Evolutionary conservation across 2,888 invertebrate genomes (phyloP).

Genomic region (Leistus spinibarbis): DNA sequence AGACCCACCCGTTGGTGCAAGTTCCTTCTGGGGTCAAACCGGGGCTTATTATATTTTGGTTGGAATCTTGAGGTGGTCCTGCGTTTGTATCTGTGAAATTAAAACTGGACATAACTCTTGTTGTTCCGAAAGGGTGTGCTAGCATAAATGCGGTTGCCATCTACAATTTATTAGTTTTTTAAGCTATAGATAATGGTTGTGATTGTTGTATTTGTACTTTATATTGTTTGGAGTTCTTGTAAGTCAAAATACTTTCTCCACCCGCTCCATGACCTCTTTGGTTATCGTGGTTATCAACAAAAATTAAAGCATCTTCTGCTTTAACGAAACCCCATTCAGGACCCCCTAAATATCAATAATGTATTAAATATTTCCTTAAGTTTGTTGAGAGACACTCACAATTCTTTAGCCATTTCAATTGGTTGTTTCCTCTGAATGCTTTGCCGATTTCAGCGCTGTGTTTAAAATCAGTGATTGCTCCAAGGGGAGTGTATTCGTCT

Average conservation of each 20-base stretch:
- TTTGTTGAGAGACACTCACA: no score
- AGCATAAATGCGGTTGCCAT: constrained; percentile 86
- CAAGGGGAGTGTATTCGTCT: constrained; percentile 56
- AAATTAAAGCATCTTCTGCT: constrained; percentile 66
- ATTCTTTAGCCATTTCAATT: constrained; percentile 67
- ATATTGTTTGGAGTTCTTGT: constrained; percentile 68
- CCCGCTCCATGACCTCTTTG: constrained; percentile 74
- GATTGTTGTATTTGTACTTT: constrained; percentile 51
- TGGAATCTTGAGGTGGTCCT: constrained; percentile 72
- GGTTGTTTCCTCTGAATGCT: constrained; percentile 65
- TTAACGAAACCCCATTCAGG: constrained; percentile 68
- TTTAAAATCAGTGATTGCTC: constrained; percentile 80
- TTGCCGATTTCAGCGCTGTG: constrained; percentile 63
- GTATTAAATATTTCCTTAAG: no score
- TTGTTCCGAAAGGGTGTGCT: constrained; percentile 81
- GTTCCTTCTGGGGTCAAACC: constrained; percentile 67
- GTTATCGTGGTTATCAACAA: constrained; percentile 92
- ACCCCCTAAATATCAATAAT: constrained; percentile 59
- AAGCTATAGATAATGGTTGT: not conserved
- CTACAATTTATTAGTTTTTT: constrained; percentile 41
- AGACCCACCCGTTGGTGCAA: constrained; percentile 79
- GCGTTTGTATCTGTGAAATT: constrained; percentile 65
- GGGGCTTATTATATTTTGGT: constrained; percentile 70
- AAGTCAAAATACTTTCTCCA: constrained; percentile 65
- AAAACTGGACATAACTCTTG: constrained; percentile 87